Evolutionary conservation across 2,888 invertebrate species (phyloP).

Genomic region (Plemyria rubiginata): DNA sequence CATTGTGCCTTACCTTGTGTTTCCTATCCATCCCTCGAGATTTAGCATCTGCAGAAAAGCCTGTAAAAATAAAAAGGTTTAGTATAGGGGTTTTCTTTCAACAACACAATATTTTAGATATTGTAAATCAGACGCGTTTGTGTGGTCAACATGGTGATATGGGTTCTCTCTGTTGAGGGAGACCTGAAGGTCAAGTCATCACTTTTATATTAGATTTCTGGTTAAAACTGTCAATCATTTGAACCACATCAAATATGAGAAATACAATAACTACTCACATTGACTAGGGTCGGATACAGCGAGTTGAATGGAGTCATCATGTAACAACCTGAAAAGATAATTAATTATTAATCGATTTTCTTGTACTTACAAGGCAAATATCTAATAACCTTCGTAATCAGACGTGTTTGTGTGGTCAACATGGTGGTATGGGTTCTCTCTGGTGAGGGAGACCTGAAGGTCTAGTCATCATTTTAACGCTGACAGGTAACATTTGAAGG

Average conservation of each 20-base stretch:
- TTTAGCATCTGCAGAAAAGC: no score
- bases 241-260: not conserved
- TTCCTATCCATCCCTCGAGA: no score
- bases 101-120: not conserved
- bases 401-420: slow-evolving; percentile 48
- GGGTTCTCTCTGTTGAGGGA: slow-evolving; percentile 66
- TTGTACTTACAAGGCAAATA: not conserved
- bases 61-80: no score
- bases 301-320: not conserved
- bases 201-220: slow-evolving; percentile 11
- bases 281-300: not conserved
- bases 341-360: not conserved
- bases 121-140: slow-evolving; percentile 49
- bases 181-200: slow-evolving; percentile 60
- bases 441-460: slow-evolving; percentile 81
- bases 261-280: not conserved
- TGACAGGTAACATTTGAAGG: no score
- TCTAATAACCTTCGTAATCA: slow-evolving; percentile 33
- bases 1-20: no score
- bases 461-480: slow-evolving; percentile 46
- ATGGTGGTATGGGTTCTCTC: slow-evolving; percentile 71
- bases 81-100: no score
- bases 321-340: not conserved
- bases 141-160: slow-evolving; percentile 67
- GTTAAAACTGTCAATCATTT: no score